Base-by-base conservation (phyloP, 1,140 invertebrate species). In the Eriosoma lanigerum region DNA sequence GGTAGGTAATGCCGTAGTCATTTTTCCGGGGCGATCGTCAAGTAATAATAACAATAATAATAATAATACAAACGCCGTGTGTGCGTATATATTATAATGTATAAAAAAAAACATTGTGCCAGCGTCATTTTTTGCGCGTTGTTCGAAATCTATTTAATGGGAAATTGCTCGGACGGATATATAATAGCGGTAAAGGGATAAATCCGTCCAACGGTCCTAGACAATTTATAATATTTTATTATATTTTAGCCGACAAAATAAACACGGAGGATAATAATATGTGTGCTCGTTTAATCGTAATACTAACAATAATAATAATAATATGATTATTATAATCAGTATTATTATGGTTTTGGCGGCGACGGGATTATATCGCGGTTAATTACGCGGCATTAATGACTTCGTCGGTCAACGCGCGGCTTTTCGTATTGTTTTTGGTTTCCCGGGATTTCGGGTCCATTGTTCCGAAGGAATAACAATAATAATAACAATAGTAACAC, bases 351-450 rank as follows among this genome's bases (percentile, higher is more conserved):
- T 17, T 12, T 4, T 38, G 60, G 4, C 19, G 38, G 44, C 24
- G 44, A 1, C 5, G 21, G 66, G 38, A 78, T 78, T 78, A 78
- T 60, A 60, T 46, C 52, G 73, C 73, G 73, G 73, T 76, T 76
- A 75, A 75, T 75, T 75, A 75, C 72, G 52, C 72, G 50, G 72
- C 50, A 75, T 75, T 75, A 75, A 75, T 29, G 29, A 52, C 72
- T 54, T 12, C n/a, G 10, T 56, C 32, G 54, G 50, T 19, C 29
- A 6, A 3, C 32, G 73, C 38, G 29, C 38, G 52, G 52, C 5
- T 60, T 44, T 58, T 76, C 52, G 54, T 76, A 76, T 76, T 60
- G 73, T 76, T 76, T 76, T 76, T 60, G 73, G 38, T 4, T 10
- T 15, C n/a, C 19, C 29, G 48, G n/a, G 72, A 56, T 54, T 73